Evolutionary conservation across 2,113 vertebrate genomes (phyloP), one percentile per base, ranked within the genome.

Genomic region (Erpornis zantholeuca): DNA sequence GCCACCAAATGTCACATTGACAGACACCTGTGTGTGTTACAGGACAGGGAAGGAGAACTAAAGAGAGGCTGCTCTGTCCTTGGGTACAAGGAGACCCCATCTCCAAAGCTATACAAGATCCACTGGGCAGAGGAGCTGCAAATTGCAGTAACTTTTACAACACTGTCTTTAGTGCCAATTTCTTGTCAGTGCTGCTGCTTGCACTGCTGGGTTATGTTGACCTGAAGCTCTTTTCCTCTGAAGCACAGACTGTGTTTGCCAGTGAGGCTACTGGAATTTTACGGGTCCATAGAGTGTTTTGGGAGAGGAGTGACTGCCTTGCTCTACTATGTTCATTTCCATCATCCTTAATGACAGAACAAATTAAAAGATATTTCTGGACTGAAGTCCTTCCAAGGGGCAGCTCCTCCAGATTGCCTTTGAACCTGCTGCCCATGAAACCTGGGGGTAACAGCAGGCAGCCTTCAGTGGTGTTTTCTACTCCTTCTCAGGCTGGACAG

Each of bases 171-270:
- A 63, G 25, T 24, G 57, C 50, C 64, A 15, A 3, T 50, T 29
- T 70, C 56, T 75, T 60, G 57, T 60, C 60, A 40, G 64, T 45
- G 44, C 20, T 1, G 3, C 40, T 42, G 56, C 36, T 83, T 0
- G 38, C 38, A 38, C 38, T 38, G 38, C 38, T 38, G 0, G 33
- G 15, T 50, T 3, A 2, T 9, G n/a, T 52, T 0, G 4, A 71
- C 56, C 57, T 52, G 47, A n/a, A 85, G 35, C 11, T 77, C 36
- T 25, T 59, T 29, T 31, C 1, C 0, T 63, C 40, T 56, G 2
- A 3, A 89, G 54, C 29, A 47, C 23, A 9, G 12, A 35, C 29
- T 1, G 2, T 1, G 6, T 59, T 66, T 85, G 45, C 72, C 7
- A 5, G 1, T 29, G 61, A 92, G 33, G 52, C 28, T 80, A 2